Evolutionary conservation across 2,797 vertebrate genomes (phyloP), one percentile per base, ranked within the genome.

Genomic region (Enteromius unitaeniatus): DNA sequence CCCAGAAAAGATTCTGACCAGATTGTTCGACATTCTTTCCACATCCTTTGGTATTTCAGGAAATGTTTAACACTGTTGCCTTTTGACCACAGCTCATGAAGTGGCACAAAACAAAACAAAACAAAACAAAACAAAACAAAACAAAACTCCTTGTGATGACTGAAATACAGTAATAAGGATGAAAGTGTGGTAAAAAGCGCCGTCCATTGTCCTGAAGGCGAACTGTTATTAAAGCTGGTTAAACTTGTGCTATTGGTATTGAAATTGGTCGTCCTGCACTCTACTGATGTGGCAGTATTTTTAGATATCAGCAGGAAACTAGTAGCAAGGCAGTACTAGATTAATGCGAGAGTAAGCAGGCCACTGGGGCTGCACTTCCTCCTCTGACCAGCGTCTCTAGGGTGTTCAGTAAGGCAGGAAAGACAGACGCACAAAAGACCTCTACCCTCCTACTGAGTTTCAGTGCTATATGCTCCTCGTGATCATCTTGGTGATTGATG

Each of bases 281-380:
- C 17, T 17, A 23, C 60, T 73, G 42, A 14, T 55, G 42, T 28
- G 21, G 23, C 78, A 51, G 42, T 85, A 85, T 87, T 82, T 85
- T 83, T 83, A 81, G 78, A 72, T 42, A 21, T 69, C 26, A 55
- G 78, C 82, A 83, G 87, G 83, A 89, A 87, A 79, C 49, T 19
- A 49, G 45, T 21, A 55, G 64, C 76, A 76, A 14, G 42, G 75
- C 53, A 79, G 55, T 77, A 79, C 3, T 72, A 78, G 85, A 86
- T 86, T 72, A 79, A 79, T 10, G 55, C 6, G 23, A 11, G 73
- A 73, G 69, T 58, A 75, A 17, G 19, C 60, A 78, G 83, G 47
- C 69, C 75, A 82, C 49, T 74, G 70, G 67, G 64, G 74, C 74
- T 62, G 58, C 74, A 89, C 86, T 86, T 89, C 88, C 89, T 88